Evolutionary conservation across 1,140 invertebrate species (phyloP).

Genomic region (Drosophila hydei): DNA sequence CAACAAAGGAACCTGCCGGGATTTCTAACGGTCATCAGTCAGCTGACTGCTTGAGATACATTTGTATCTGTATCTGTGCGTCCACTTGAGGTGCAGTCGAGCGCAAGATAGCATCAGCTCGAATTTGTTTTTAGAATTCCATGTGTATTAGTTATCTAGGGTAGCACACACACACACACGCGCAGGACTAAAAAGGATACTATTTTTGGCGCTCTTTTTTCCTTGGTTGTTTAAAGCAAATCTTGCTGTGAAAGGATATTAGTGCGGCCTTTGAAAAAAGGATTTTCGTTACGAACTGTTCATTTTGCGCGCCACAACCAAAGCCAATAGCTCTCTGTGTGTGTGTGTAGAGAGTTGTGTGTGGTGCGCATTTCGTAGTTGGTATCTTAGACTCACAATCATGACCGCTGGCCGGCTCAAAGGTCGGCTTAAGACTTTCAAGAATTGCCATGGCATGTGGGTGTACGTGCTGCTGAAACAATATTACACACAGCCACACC

Average conservation of each 20-base stretch:
- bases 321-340: constrained; percentile 59
- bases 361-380: constrained; percentile 72
- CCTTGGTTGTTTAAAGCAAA: constrained; percentile 23
- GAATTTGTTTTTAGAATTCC: constrained; percentile 38
- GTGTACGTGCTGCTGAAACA: constrained; percentile 57
- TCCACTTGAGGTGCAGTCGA: constrained; percentile 66
- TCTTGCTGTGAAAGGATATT: constrained; percentile 72
- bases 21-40: constrained; percentile 58
- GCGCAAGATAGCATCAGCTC: constrained; percentile 65
- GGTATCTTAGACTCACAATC: constrained; percentile 68
- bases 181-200: constrained; percentile 31
- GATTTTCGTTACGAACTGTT: constrained; percentile 63
- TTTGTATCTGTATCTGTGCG: constrained; percentile 13
- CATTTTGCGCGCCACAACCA: constrained; percentile 59
- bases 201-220: constrained; percentile 78
- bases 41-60: constrained; percentile 58
- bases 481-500: constrained; percentile 57
- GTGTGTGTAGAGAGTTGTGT: constrained; percentile 18
- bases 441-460: constrained; percentile 65
- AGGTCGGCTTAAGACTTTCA: constrained; percentile 67
- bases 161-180: constrained; percentile 19
- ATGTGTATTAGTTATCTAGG: constrained; percentile 39
- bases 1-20: constrained; percentile 61
- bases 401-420: constrained; percentile 36
- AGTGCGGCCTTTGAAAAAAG: constrained; percentile 56